phyloP scores from a whole-genome alignment of 2,888 invertebrate genomes.

The Andrena camellia region DNA sequence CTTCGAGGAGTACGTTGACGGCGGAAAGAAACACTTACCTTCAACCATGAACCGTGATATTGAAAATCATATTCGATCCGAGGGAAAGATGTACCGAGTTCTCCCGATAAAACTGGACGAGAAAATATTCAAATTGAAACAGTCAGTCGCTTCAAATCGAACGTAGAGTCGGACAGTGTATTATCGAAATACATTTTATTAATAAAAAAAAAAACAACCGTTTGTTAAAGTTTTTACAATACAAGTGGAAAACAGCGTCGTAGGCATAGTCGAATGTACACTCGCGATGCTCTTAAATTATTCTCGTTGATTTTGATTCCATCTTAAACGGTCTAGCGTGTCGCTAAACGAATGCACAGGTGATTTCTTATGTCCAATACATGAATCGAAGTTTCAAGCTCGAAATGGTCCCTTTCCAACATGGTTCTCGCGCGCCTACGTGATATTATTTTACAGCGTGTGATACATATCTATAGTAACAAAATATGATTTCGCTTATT shows the following conservation, averaged over 20 bases:
- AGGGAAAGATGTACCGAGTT: slow-evolving; percentile 56
- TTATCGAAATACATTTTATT: slow-evolving; percentile 73
- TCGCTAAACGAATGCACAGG: not conserved
- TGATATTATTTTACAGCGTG: slow-evolving; percentile 80
- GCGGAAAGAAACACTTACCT: slow-evolving; percentile 8
- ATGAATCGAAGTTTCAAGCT: not conserved
- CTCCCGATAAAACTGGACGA: slow-evolving; percentile 34
- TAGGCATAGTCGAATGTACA: slow-evolving; percentile 59
- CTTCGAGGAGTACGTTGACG: not conserved
- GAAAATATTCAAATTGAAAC: not conserved
- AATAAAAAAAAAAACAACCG: slow-evolving; percentile 73
- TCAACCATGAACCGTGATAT: too few species aligned
- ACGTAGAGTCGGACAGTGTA: not conserved
- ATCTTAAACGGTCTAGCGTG: not conserved
- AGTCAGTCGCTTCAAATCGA: not conserved
- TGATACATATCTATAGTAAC: slow-evolving; percentile 82
- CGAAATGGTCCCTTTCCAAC: not conserved
- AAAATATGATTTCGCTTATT: slow-evolving; percentile 80
- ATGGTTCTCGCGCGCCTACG: slow-evolving; percentile 39
- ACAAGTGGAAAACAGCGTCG: slow-evolving; percentile 66
- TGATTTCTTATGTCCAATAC: not conserved
- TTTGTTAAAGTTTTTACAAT: slow-evolving; percentile 75
- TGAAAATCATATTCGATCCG: not conserved
- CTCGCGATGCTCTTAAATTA: slow-evolving; percentile 22
- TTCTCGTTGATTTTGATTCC: slow-evolving; percentile 27